phyloP scores from a whole-genome alignment of 2,888 invertebrate species.

The Chymomyza fuscimana region DNA sequence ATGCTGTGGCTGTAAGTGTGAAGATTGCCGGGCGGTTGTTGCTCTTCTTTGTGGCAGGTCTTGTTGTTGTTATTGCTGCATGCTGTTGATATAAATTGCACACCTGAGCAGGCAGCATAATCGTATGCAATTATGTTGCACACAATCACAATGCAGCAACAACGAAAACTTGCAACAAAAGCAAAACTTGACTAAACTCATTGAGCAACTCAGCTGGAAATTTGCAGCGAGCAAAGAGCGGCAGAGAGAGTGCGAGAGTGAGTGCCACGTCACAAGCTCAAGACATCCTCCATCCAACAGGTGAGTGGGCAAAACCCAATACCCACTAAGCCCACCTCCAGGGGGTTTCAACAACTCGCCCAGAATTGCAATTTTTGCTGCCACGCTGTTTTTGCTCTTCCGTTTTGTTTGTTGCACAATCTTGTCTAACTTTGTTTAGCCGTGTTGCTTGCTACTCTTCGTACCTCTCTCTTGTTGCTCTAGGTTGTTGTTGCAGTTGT shows the following conservation, averaged over 20 bases:
- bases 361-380: conserved; percentile 30
- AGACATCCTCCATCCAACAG: conserved; percentile 6
- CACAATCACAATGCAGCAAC: conserved; percentile 71
- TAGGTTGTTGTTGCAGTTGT: conserved; percentile 29
- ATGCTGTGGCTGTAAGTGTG: conserved; percentile 32
- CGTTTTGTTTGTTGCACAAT: conserved; percentile 67
- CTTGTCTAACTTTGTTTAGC: conserved; percentile 72
- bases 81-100: conserved; percentile 73
- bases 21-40: conserved; percentile 33
- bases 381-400: conserved; percentile 16
- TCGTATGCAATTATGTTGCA: conserved; percentile 80
- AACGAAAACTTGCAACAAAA: conserved; percentile 51
- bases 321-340: background rate
- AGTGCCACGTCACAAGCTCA: background rate
- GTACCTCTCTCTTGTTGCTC: background rate
- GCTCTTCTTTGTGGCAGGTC: conserved; percentile 20
- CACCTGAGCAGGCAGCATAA: conserved; percentile 80
- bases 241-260: background rate
- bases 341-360: conserved; percentile 9
- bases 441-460: conserved; percentile 26
- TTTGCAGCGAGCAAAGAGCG: conserved; percentile 30
- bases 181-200: conserved; percentile 41
- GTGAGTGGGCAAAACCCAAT: conserved; percentile 2
- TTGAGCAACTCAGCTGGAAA: conserved; percentile 64
- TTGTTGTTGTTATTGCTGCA: conserved; percentile 23